Evolutionary conservation across 2,888 invertebrate species (phyloP), one percentile per base, ranked within the genome.

Genomic region (Drosophila mercatorum): DNA sequence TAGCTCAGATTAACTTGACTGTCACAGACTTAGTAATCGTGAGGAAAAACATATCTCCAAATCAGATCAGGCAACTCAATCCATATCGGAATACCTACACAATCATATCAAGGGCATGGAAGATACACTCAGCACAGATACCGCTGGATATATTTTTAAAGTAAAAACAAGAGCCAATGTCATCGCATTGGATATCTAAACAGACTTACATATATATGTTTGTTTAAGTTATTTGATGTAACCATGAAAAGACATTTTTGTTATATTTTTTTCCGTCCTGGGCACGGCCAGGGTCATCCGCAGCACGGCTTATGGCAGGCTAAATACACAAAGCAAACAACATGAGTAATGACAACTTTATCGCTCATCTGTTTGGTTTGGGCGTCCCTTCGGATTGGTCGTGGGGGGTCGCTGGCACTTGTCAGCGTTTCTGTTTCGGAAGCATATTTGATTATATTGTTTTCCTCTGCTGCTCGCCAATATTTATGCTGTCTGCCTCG

Each of bases 271-370:
- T 57, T 51, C 40, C 31, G 46, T 38, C 28, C 53, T 56, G 53
- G 17, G 12, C 46, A 26, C 6, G 22, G 46, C 31, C 58, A 51
- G 58, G 74, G 58, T 61, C 64, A 65, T 43, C 36, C 51, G 51
- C 43, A 12, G 69, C 63, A 71, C 26, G 63, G 43, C 43, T 56
- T 41, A 43, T 36, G 69, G 52, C 72, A 59, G 58, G 49, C 66
- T 75, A 66, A 79, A 71, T 62, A 71, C 73, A 72, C 70, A 68
- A 43, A 38, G 2, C 17, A n/a, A 28, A 41, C 22, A 51, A 70
- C 46, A 73, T 81, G 83, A 78, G 72, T 83, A 81, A 81, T 81
- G 83, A 71, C 78, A 81, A 69, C 62, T 78, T 78, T 79, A 81
- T 80, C 63, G 71, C 46, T 68, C 59, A 76, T 76, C 72, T 69